phyloP scores from a whole-genome alignment of 2,797 vertebrate species.

The Erpetoichthys calabaricus region DNA sequence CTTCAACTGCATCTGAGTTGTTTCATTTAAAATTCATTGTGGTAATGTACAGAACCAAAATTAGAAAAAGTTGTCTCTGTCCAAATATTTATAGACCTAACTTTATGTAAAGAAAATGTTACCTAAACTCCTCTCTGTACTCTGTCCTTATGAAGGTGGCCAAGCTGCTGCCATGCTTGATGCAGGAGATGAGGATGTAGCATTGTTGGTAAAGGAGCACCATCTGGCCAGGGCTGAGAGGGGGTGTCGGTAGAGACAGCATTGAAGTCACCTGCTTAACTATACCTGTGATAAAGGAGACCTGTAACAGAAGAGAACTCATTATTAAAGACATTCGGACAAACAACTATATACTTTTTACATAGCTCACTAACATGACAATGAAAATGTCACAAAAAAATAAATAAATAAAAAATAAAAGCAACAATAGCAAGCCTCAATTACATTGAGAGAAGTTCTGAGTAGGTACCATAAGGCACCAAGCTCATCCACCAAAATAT shows the following conservation, averaged over 20 bases:
- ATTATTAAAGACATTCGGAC: not conserved
- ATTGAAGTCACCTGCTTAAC: slow-evolving; percentile 41
- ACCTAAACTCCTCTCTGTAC: slow-evolving; percentile 63
- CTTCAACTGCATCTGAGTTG: too few species aligned
- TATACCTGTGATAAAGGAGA: slow-evolving; percentile 43
- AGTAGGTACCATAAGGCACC: too few species aligned
- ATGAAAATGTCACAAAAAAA: too few species aligned
- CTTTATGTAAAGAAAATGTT: slow-evolving; percentile 8
- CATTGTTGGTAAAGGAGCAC: slow-evolving; percentile 60
- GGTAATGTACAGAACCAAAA: too few species aligned
- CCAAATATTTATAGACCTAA: too few species aligned
- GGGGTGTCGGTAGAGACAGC: slow-evolving; percentile 26
- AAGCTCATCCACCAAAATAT: too few species aligned
- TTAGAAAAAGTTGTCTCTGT: too few species aligned
- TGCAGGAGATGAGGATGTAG: slow-evolving; percentile 49
- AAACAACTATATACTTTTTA: not conserved
- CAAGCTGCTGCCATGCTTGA: slow-evolving; percentile 43
- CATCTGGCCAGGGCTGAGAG: slow-evolving; percentile 36
- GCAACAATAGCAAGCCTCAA: too few species aligned
- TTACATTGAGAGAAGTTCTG: too few species aligned
- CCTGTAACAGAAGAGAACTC: slow-evolving; percentile 35
- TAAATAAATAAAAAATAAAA: too few species aligned
- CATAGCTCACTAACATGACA: not conserved
- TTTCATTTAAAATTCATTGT: too few species aligned
- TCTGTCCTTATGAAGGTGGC: slow-evolving; percentile 37